A percentile compares a stretch with the other conserved stretches of the same genome.
These are phyloP conservation scores for Aspidoscelis tigris DNA, from an alignment of 2,113 vertebrate genomes.

Conservation along the genomic window DNA sequence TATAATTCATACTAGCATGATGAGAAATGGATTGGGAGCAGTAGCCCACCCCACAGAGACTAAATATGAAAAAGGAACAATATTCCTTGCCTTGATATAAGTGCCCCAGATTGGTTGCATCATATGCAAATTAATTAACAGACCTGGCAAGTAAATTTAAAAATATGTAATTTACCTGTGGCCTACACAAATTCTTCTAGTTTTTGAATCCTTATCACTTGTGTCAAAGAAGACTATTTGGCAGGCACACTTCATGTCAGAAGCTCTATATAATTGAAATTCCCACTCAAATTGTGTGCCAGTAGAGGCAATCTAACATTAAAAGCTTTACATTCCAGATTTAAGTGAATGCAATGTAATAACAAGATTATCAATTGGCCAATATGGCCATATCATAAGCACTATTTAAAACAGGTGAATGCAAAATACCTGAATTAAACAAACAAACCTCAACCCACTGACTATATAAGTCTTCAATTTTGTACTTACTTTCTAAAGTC, in stretches of 20 bases:
- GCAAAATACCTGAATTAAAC: no score
- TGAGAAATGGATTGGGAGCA: not conserved
- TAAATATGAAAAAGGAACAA: not conserved
- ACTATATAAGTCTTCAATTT: constrained; percentile 29
- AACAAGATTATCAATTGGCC: not conserved
- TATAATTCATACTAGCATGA: not conserved
- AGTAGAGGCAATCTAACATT: not conserved
- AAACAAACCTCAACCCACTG: constrained; percentile 20
- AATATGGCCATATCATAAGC: no score
- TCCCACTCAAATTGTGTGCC: not conserved
- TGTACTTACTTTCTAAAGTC: constrained; percentile 80
- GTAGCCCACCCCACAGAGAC: not conserved
- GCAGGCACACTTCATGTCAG: not conserved
- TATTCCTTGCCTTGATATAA: not conserved
- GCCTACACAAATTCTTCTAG: no score
- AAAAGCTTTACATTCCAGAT: not conserved
- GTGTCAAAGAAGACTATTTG: not conserved
- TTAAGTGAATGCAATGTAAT: not conserved
- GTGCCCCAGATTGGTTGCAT: not conserved
- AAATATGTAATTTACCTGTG: not conserved
- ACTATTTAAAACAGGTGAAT: no score
- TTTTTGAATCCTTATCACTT: not conserved
- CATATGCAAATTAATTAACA: not conserved
- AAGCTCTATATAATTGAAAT: not conserved
- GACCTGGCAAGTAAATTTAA: not conserved